These are phyloP conservation scores for Cybosia mesomella DNA, from an alignment of 2,888 invertebrate genomes.

Conservation along the genomic window DNA sequence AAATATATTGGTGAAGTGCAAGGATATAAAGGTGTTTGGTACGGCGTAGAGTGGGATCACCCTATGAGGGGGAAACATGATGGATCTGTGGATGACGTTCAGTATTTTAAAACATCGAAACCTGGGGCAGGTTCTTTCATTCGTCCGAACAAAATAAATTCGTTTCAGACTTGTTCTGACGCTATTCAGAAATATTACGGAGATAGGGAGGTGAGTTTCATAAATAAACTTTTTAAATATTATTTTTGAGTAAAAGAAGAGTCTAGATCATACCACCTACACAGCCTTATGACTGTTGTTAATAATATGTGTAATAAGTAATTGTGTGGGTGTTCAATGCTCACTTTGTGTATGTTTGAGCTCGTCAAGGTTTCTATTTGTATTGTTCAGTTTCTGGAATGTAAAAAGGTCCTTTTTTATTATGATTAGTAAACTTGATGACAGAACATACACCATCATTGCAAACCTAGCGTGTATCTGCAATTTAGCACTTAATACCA, in stretches of 20 bases:
- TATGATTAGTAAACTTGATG: neutral
- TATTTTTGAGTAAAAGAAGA: constrained; percentile 11
- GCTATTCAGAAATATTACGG: constrained; percentile 89
- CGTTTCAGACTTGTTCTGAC: constrained; percentile 90
- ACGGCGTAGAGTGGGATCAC: constrained; percentile 99
- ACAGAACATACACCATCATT: neutral
- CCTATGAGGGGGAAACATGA: constrained; percentile 96
- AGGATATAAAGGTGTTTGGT: constrained; percentile 92
- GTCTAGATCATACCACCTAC: constrained; percentile 58
- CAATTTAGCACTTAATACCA: neutral
- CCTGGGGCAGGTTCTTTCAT: constrained; percentile 96
- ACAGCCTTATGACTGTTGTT: constrained; percentile 33
- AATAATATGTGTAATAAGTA: constrained; percentile 26
- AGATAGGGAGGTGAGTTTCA: constrained; percentile 74
- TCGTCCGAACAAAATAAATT: constrained; percentile 92
- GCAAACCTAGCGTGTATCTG: neutral
- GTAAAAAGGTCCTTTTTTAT: neutral
- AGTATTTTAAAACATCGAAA: constrained; percentile 92
- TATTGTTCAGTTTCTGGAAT: constrained; percentile 17
- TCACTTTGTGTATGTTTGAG: constrained; percentile 31
- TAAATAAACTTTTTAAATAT: constrained; percentile 14
- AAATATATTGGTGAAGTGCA: constrained; percentile 92
- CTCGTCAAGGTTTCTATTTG: constrained; percentile 40
- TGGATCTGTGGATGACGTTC: constrained; percentile 92
- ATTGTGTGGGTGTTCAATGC: constrained; percentile 41